Percentiles rank a stretch among this genome's conserved stretches.
These are phyloP conservation scores for Bagarius yarrelli DNA, from an alignment of 2,113 vertebrate species.

Conservation along the genomic window DNA sequence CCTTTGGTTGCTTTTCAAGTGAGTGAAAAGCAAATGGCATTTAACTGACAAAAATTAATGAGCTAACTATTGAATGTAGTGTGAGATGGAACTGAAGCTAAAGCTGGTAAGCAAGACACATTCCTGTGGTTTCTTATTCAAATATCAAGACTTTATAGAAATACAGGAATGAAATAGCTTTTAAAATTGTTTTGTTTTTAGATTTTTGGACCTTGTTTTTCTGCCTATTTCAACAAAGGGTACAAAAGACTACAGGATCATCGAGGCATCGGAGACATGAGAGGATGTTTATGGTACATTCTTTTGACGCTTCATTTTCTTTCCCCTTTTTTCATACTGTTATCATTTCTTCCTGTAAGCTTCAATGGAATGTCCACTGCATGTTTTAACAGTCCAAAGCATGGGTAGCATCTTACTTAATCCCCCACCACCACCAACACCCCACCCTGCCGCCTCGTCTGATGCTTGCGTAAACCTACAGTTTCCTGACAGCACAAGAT, in stretches of 20 bases:
- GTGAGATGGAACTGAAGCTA: background rate
- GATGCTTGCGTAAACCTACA: background rate
- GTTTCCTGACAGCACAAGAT: background rate
- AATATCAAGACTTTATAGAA: conserved; percentile 35
- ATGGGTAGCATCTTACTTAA: conserved; percentile 8
- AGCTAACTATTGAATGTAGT: conserved; percentile 30
- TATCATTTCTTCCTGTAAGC: conserved; percentile 6
- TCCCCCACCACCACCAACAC: background rate
- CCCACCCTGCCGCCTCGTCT: background rate
- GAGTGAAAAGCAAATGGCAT: conserved; percentile 51
- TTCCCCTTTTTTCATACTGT: conserved; percentile 24
- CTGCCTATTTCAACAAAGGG: conserved; percentile 36
- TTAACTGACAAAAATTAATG: conserved; percentile 48
- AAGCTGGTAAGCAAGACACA: conserved; percentile 3
- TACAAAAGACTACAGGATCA: conserved; percentile 25
- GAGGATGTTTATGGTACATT: conserved; percentile 20
- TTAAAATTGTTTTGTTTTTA: conserved; percentile 4
- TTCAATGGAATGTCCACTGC: conserved; percentile 11
- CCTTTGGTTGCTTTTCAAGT: conserved; percentile 43
- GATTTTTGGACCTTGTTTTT: conserved; percentile 40
- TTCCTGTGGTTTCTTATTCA: conserved; percentile 27
- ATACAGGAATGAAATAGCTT: conserved; percentile 11
- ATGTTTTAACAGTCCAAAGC: conserved; percentile 24
- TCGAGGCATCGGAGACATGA: conserved; percentile 4
- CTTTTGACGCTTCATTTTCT: background rate